Base-by-base conservation (phyloP, 2,888 invertebrate species). In the Platynereis dumerilii region DNA sequence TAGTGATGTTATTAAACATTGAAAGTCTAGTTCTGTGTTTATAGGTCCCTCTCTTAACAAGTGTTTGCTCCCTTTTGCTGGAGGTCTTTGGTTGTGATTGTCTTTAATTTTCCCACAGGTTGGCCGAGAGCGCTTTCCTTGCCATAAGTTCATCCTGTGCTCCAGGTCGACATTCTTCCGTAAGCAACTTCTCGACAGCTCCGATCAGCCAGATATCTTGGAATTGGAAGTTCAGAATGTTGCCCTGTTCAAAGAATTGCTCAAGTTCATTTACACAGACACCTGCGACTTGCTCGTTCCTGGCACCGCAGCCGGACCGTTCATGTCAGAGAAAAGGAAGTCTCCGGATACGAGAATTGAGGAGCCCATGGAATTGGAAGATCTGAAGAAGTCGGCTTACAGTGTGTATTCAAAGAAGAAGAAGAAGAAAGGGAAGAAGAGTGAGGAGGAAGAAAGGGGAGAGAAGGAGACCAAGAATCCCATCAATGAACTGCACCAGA, bases 101-200 rank as follows among this genome's bases (percentile, higher is more conserved):
- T 5, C 34, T 34, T 34, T 12, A 34, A 34, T 12, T 34, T 34
- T 5, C 34, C 34, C 12, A 17, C 74, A 90, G 89, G 85, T 90
- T 39, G 89, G 88, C 29, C 81, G 86, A 60, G 87, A 87, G 72
- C 80, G 80, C 1, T 91, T 89, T 83, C 88, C 90, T 0, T 91
- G 90, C 0, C 93, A 94, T 82, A 88, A 88, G 72, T 92, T 88
- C 80, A 88, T 94, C 59, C 80, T 93, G 0, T 88, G 89, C 0
- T 87, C 87, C 0, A 87, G 88, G 69, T 90, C 90, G 66, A 87
- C 89, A 7, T 87, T 87, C 24, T 86, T 93, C 7, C 87, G 73
- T 39, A 76, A 77, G 60, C 34, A 34, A 34, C 34, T 34, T 34
- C 66, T 77, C 12, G 67, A 79, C 17, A 64, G 60, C 15, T 62